Evolutionary conservation across 2,113 vertebrate genomes (phyloP), one percentile per base, ranked within the genome.

Genomic region (Silurus glanis): DNA sequence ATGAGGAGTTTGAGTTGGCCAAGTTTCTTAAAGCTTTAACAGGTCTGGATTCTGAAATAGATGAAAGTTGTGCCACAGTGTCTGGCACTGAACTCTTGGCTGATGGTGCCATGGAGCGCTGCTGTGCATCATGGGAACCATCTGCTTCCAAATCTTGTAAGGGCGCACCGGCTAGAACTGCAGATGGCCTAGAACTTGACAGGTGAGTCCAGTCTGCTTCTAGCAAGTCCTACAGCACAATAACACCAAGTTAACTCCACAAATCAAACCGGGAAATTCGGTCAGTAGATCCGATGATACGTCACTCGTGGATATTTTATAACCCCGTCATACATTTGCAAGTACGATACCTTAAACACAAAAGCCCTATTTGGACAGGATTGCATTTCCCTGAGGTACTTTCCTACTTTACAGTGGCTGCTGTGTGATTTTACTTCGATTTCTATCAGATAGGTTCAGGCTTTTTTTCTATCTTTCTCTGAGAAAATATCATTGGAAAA

Each of bases 181-280:
- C 88, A 89, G 92, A 85, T 86, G 91, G 14, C 76, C 88, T 84
- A 21, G 90, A 55, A 74, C 75, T 88, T 84, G 90, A 85, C 1
- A 69, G 10, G 7, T 85, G 86, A 17, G 85, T 83, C 95, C 95
- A 96, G 89, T 95, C 93, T 82, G 93, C 90, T 80, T 90, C 92
- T 4, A 95, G 91, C 88, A 95, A 84, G 80, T 96, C 95, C 95
- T 96, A 89, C 19, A 47, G 61, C 8, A 89, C 14, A 61, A 45
- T 17, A 72, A 89, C 37, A 90, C n/a, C 45, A 13, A 82, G 79
- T 67, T 13, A 79, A 21, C 61, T 45, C 83, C 66, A 85, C 17
- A 80, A 72, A 17, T 61, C 28, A 37, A 84, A 25, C 9, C 23
- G 5, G 13, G 5, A 17, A 82, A 83, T 56, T 17, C 10, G n/a